Conservation (phyloP, 1,140 invertebrate species). For the Sycobia sp. region DNA sequence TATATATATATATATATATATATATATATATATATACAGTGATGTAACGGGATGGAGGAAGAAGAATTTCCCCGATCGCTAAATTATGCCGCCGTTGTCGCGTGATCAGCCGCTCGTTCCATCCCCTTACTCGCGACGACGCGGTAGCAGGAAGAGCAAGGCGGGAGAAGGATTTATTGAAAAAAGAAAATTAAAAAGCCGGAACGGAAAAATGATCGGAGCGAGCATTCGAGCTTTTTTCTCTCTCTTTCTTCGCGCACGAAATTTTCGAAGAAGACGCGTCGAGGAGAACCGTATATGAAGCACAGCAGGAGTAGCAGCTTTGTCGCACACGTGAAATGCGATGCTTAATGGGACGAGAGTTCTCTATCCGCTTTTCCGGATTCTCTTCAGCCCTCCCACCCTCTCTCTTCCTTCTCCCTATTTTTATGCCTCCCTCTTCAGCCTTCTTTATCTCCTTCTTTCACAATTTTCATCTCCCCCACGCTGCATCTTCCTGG, state of each 20-base stretch:
- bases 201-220: no score
- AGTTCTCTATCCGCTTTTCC: slow-evolving; percentile 21
- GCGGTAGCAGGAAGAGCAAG: no score
- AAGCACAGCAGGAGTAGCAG: background rate
- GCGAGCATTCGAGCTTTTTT: background rate
- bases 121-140: background rate
- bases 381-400: background rate
- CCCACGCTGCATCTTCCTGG: background rate
- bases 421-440: no score
- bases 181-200: no score
- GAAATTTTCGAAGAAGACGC: no score
- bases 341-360: slow-evolving; percentile 31
- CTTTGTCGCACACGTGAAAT: slow-evolving; percentile 16
- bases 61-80: background rate
- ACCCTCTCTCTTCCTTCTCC: no score
- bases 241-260: background rate
- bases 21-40: no score
- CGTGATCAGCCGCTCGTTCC: slow-evolving; percentile 4
- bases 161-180: no score
- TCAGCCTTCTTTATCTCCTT: no score
- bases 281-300: no score
- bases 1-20: no score
- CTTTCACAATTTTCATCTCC: background rate
- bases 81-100: slow-evolving; percentile 5
- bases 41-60: background rate